Percentiles rank a stretch among this genome's conserved stretches.
Conservation (phyloP, 1,140 invertebrate genomes). For the Drosophila elegans region DNA sequence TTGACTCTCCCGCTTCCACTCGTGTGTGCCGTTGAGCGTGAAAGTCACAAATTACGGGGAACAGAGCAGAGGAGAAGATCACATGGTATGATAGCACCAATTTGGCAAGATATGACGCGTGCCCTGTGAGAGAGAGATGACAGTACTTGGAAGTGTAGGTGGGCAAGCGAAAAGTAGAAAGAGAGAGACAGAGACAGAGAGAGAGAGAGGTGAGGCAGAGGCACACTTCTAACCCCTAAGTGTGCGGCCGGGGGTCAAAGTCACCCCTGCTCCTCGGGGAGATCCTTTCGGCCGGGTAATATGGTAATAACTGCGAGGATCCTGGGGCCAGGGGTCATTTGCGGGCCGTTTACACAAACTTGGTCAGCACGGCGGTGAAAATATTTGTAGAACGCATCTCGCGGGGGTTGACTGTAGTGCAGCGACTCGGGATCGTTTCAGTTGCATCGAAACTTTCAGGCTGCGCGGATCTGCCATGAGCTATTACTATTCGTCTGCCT, state of each 20-base stretch:
- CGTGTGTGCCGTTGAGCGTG: conserved; percentile 80
- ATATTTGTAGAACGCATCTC: conserved; percentile 64
- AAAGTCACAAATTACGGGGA: conserved; percentile 83
- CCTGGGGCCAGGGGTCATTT: conserved; percentile 74
- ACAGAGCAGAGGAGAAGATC: conserved; percentile 59
- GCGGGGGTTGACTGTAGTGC: conserved; percentile 31
- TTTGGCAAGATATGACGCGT: conserved; percentile 83
- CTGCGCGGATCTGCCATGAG: conserved; percentile 61
- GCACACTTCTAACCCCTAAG: conserved; percentile 70
- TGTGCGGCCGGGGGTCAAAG: conserved; percentile 23
- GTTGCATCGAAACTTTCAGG: conserved; percentile 66
- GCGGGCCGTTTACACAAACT: conserved; percentile 69
- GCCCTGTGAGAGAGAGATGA: conserved; percentile 35
- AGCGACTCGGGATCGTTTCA: conserved; percentile 17
- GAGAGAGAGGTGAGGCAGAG: conserved; percentile 1
- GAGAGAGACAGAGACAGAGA: conserved; percentile 4
- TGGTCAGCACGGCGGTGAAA: conserved; percentile 71
- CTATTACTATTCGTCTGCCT: conserved; percentile 70
- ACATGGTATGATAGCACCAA: conserved; percentile 81
- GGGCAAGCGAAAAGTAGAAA: conserved; percentile 18
- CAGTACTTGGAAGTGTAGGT: conserved; percentile 59
- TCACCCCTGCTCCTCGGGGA: conserved; percentile 42
- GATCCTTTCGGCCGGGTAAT: conserved; percentile 65
- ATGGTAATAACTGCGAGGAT: conserved; percentile 72
- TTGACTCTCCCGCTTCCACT: conserved; percentile 3